These are phyloP conservation scores for Melanotaenia nigrans DNA, from an alignment of 2,797 vertebrate species.

Conservation along the genomic window DNA sequence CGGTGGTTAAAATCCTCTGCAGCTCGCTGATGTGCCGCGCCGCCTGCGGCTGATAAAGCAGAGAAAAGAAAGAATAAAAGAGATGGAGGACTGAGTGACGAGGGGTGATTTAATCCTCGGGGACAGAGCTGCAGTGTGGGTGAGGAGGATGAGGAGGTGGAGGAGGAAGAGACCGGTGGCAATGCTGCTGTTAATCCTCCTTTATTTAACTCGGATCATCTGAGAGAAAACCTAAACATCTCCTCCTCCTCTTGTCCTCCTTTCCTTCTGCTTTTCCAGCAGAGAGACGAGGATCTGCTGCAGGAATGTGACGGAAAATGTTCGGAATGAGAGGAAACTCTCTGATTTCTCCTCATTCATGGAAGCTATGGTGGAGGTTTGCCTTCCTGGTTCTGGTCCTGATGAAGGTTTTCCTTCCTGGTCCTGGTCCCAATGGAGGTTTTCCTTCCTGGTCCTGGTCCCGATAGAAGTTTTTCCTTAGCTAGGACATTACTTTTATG, in stretches of 20 bases:
- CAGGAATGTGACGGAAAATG: neutral
- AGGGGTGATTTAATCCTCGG: conserved; percentile 48
- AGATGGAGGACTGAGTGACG: conserved; percentile 4
- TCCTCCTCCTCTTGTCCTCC: conserved; percentile 35
- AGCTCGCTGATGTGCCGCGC: too few species aligned
- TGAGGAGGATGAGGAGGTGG: conserved; percentile 30
- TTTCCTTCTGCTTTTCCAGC: conserved; percentile 17
- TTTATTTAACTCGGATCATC: conserved; percentile 59
- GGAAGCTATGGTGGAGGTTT: too few species aligned
- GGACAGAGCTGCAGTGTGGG: conserved; percentile 50
- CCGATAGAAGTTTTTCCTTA: too few species aligned
- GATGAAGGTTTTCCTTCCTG: too few species aligned
- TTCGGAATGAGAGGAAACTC: too few species aligned
- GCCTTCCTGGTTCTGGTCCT: too few species aligned
- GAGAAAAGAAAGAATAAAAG: conserved; percentile 7
- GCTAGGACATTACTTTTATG: too few species aligned
- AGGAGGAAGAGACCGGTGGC: conserved; percentile 47
- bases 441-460: too few species aligned
- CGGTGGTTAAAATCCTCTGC: too few species aligned
- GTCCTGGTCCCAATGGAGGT: too few species aligned
- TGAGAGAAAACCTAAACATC: conserved; percentile 36
- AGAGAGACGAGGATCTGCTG: neutral
- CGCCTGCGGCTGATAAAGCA: conserved; percentile 1
- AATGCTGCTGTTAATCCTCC: conserved; percentile 60
- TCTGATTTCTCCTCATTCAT: too few species aligned